These are phyloP conservation scores for Agonopterix heracliana DNA, from an alignment of 2,888 invertebrate species.

Conservation along the genomic window DNA sequence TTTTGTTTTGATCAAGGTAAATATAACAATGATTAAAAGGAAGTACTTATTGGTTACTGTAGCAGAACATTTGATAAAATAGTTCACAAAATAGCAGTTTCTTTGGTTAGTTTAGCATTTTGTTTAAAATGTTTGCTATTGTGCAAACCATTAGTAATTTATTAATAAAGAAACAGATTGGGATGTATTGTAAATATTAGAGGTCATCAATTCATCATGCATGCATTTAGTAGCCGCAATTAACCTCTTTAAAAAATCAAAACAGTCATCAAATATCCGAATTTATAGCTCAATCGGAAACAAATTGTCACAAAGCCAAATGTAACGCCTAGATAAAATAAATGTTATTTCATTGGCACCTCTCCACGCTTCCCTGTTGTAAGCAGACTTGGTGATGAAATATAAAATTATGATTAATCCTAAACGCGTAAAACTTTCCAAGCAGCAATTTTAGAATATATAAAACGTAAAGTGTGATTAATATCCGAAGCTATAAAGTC, in stretches of 20 bases:
- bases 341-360: conserved; percentile 27
- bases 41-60: too few relatives aligned
- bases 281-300: conserved; percentile 30
- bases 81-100: too few relatives aligned
- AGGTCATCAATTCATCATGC: too few relatives aligned
- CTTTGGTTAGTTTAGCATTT: too few relatives aligned
- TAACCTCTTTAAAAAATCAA: conserved; percentile 1
- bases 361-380: conserved; percentile 22
- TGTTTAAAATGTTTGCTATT: too few relatives aligned
- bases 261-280: conserved; percentile 19
- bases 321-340: conserved; percentile 45
- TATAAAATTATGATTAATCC: conserved; percentile 16
- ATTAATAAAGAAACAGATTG: too few relatives aligned
- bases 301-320: conserved; percentile 48
- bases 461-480: conserved; percentile 19
- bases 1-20: too few relatives aligned
- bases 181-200: too few relatives aligned
- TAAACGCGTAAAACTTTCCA: conserved; percentile 18
- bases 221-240: too few relatives aligned
- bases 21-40: too few relatives aligned
- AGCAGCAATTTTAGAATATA: conserved; percentile 13
- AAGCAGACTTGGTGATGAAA: conserved; percentile 15
- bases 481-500: conserved; percentile 19
- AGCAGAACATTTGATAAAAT: too few relatives aligned
- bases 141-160: too few relatives aligned